A percentile compares a stretch with the other conserved stretches of the same genome.
Evolutionary conservation across 1,140 invertebrate species (phyloP).

Genomic region (Sarcophaga peregrina): DNA sequence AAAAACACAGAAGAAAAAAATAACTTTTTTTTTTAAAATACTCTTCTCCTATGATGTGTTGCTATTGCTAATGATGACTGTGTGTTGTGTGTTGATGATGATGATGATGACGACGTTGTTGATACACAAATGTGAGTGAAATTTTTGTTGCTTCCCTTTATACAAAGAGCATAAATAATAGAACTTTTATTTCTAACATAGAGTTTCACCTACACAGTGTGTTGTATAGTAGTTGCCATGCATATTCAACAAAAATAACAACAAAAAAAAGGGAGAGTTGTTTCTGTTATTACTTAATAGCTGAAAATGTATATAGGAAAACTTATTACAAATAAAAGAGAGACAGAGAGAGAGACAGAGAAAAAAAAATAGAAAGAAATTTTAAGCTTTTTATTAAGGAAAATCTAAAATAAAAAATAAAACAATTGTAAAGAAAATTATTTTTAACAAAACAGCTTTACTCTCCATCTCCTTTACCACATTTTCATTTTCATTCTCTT

Average conservation of each 20-base stretch:
- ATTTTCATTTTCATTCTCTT: neutral
- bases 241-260: neutral
- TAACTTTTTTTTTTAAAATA: neutral
- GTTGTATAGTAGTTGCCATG: neutral
- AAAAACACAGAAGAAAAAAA: neutral
- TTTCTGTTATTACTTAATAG: neutral
- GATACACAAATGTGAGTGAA: too few species aligned
- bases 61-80: too few species aligned
- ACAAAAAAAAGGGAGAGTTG: neutral
- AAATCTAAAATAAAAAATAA: too few species aligned
- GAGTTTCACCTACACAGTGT: constrained; percentile 1
- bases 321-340: neutral
- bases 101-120: too few species aligned
- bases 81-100: too few species aligned
- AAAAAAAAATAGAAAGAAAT: too few species aligned
- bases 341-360: neutral
- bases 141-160: neutral
- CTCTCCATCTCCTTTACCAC: neutral
- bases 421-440: neutral
- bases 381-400: too few species aligned
- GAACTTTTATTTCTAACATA: neutral
- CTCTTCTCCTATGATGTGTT: neutral
- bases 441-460: neutral
- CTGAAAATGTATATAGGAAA: neutral
- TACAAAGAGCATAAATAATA: neutral